Evolutionary conservation across 2,797 vertebrate genomes (phyloP).

Genomic region (Notolepis coatsorum): DNA sequence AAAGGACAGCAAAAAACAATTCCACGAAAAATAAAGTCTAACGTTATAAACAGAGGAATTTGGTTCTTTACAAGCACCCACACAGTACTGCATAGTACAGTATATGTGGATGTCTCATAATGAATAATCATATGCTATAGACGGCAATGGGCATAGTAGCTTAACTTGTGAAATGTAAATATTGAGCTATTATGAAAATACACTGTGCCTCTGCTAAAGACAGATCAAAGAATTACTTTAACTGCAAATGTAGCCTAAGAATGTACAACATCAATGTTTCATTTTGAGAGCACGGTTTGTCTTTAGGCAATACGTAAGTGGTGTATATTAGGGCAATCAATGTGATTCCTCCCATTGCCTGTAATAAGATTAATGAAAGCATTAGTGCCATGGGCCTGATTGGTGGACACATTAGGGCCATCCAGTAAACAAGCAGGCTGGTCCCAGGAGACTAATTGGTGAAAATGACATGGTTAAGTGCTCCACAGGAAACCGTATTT

Average conservation of each 20-base stretch:
- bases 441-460: conserved; percentile 60
- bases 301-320: conserved; percentile 39
- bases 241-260: conserved; percentile 35
- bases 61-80: no score
- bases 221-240: conserved; percentile 34
- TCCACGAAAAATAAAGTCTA: no score
- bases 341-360: conserved; percentile 50
- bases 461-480: conserved; percentile 68
- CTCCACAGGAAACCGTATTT: conserved; percentile 37
- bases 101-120: conserved; percentile 31
- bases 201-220: conserved; percentile 26
- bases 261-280: conserved; percentile 27
- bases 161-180: conserved; percentile 29
- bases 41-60: no score
- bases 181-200: conserved; percentile 25
- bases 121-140: background rate
- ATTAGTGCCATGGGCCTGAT: conserved; percentile 61
- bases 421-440: conserved; percentile 49
- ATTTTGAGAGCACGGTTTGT: conserved; percentile 30
- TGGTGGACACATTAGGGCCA: conserved; percentile 71
- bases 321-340: conserved; percentile 45
- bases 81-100: conserved; percentile 12
- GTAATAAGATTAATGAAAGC: conserved; percentile 62
- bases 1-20: no score
- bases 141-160: conserved; percentile 9